Evolutionary conservation across 2,113 vertebrate species (phyloP).

Genomic region (Cynopterus brachyotis): DNA sequence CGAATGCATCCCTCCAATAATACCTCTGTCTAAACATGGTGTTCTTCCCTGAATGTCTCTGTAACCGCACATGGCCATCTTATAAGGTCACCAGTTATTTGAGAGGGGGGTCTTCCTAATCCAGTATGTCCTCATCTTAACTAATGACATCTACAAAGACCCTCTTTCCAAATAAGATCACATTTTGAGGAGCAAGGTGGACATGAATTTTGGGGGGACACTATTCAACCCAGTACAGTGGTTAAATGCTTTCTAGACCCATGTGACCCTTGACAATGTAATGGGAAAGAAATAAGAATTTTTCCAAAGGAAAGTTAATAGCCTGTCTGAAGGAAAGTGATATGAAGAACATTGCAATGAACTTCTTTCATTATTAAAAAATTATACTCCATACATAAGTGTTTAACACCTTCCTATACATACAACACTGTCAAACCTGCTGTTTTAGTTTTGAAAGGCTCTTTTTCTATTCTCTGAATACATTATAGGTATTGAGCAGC

Average conservation of each 20-base stretch:
- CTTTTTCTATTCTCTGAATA: background rate
- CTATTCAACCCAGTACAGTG: background rate
- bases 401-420: background rate
- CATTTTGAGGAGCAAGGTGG: background rate
- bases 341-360: conserved; percentile 14
- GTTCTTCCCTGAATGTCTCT: background rate
- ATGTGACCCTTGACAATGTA: background rate
- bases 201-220: background rate
- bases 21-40: background rate
- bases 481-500: background rate
- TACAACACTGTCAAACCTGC: background rate
- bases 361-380: conserved; percentile 31
- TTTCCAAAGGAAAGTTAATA: background rate
- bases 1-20: background rate
- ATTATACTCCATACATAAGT: background rate
- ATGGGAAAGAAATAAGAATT: background rate
- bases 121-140: background rate
- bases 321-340: background rate
- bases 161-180: background rate
- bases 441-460: conserved; percentile 18
- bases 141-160: background rate
- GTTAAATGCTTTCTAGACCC: conserved; percentile 15
- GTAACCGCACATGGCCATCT: background rate
- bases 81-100: background rate
- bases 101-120: background rate